Evolutionary conservation across 2,888 invertebrate genomes (phyloP).

Genomic region (Beris chalybata): DNA sequence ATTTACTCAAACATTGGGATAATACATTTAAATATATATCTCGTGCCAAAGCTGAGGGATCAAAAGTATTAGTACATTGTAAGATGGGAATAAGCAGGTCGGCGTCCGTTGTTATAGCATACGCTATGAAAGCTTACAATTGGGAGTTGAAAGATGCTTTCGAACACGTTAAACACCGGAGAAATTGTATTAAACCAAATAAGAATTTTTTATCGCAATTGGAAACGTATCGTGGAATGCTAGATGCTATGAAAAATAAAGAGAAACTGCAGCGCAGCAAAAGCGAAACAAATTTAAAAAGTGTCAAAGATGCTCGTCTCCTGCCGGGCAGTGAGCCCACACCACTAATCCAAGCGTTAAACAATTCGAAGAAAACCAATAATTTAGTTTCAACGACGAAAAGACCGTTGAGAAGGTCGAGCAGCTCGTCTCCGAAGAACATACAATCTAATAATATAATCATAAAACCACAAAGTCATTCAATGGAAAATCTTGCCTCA

Average conservation of each 20-base stretch:
- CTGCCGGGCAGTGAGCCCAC: slow-evolving; percentile 63
- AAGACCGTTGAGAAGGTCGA: slow-evolving; percentile 48
- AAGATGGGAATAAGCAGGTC: slow-evolving; percentile 99
- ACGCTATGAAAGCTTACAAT: slow-evolving; percentile 96
- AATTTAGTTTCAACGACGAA: slow-evolving; percentile 9
- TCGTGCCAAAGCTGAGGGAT: slow-evolving; percentile 85
- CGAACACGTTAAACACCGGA: slow-evolving; percentile 85
- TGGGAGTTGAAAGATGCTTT: slow-evolving; percentile 90
- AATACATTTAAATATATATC: slow-evolving; percentile 96
- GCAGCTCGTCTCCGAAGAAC: slow-evolving; percentile 53
- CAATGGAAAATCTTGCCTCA: slow-evolving; percentile 54
- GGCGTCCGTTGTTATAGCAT: slow-evolving; percentile 96
- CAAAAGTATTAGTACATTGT: slow-evolving; percentile 96
- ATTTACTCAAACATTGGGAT: slow-evolving; percentile 96
- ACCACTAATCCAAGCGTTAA: slow-evolving; percentile 63
- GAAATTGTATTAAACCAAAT: slow-evolving; percentile 96
- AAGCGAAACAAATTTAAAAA: slow-evolving; percentile 87
- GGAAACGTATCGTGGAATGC: slow-evolving; percentile 93
- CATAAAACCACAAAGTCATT: slow-evolving; percentile 55
- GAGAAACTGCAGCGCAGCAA: slow-evolving; percentile 90
- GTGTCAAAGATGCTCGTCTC: slow-evolving; percentile 63
- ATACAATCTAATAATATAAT: slow-evolving; percentile 49
- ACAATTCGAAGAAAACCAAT: slow-evolving; percentile 48
- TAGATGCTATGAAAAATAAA: slow-evolving; percentile 95
- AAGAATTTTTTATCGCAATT: slow-evolving; percentile 91